A percentile compares a stretch with the other conserved stretches of the same genome.
These are phyloP conservation scores for Circaetus gallicus DNA, from an alignment of 2,113 vertebrate species.

Conservation along the genomic window DNA sequence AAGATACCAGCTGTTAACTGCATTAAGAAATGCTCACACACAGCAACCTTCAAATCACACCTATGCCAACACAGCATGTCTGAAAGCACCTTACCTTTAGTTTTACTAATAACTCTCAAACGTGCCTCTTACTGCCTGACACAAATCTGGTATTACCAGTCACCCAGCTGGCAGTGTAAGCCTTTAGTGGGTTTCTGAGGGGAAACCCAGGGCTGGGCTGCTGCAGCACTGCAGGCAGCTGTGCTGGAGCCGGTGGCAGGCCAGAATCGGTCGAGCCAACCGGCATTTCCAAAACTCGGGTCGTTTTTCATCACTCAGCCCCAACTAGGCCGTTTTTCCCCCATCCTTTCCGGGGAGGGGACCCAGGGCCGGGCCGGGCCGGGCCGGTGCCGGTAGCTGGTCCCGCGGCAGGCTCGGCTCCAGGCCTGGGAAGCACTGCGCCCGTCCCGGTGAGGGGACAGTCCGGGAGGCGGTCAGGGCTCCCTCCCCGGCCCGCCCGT, in stretches of 20 bases:
- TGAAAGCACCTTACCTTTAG: neutral
- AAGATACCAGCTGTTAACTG: neutral
- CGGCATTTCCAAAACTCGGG: neutral
- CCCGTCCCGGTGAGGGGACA: neutral
- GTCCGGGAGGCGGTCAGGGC: neutral
- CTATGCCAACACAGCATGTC: fast-evolving
- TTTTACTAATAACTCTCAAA: no score
- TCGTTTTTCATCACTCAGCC: neutral
- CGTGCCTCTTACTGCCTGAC: neutral
- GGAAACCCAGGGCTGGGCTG: neutral
- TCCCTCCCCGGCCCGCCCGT: neutral
- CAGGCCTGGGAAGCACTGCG: neutral
- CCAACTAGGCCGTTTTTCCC: neutral
- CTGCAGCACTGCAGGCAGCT: neutral
- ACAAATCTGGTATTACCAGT: fast-evolving
- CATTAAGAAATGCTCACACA: fast-evolving
- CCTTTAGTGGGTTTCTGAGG: neutral
- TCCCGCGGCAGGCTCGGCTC: neutral
- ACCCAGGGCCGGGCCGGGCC: no score
- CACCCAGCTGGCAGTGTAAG: fast-evolving
- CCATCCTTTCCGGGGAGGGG: no score
- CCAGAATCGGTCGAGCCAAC: neutral
- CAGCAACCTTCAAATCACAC: neutral
- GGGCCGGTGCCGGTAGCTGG: neutral
- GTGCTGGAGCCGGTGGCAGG: neutral